Percentiles rank a stretch among this genome's conserved stretches.
phyloP scores from a whole-genome alignment of 92 coral and sea anemone species.

The Blastomussa wellsi region DNA sequence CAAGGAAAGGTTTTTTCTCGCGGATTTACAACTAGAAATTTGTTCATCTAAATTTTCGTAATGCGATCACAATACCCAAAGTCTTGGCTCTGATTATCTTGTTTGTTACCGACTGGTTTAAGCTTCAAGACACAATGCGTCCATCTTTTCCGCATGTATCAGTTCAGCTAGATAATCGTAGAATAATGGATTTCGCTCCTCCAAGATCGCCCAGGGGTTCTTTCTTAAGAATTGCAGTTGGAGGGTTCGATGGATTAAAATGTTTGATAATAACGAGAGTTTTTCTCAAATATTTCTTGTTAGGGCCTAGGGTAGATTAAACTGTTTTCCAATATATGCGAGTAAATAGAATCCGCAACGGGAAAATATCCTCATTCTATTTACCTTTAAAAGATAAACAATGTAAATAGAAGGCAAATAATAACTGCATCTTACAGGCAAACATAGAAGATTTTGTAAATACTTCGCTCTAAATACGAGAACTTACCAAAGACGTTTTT shows the following conservation, averaged over 20 bases:
- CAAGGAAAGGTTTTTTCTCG: not conserved
- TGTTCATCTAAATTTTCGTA: not conserved
- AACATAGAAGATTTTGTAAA: constrained; percentile 2
- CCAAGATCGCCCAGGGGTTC: not conserved
- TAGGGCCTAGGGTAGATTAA: constrained; percentile 56
- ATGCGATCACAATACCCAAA: constrained; percentile 21
- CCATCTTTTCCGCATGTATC: not conserved
- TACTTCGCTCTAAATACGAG: not conserved
- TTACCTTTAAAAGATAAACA: constrained; percentile 70
- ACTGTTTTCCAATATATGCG: constrained; percentile 55
- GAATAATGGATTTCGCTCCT: not conserved
- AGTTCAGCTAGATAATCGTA: not conserved
- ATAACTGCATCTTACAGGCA: constrained; percentile 8
- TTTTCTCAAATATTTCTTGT: constrained; percentile 73
- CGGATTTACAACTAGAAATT: constrained; percentile 1
- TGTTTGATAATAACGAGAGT: constrained; percentile 49
- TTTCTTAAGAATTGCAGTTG: not conserved
- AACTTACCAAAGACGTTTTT: constrained; percentile 40
- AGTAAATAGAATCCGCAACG: constrained; percentile 62
- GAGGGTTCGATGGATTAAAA: constrained; percentile 12
- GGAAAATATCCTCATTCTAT: constrained; percentile 65
- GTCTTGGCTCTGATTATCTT: not conserved
- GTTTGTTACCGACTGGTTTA: constrained; percentile 11
- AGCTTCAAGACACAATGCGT: not conserved
- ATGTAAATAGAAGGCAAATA: constrained; percentile 32